These are phyloP conservation scores for Rhinoderma darwinii DNA, from an alignment of 2,113 vertebrate species.

Conservation along the genomic window DNA sequence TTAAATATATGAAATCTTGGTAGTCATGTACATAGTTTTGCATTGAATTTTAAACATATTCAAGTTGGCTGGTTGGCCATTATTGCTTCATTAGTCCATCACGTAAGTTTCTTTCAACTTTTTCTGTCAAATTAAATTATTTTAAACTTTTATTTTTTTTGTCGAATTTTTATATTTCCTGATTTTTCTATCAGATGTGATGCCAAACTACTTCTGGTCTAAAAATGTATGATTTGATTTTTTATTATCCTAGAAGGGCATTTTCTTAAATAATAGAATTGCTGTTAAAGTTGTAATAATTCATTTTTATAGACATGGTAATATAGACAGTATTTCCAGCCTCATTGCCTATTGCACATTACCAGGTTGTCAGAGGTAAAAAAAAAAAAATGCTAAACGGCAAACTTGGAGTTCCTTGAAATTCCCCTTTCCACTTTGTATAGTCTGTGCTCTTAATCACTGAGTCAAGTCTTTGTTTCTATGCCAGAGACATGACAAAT, in stretches of 20 bases:
- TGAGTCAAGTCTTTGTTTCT: conserved; percentile 1
- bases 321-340: background rate
- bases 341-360: background rate
- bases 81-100: too few species aligned
- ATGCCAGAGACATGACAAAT: background rate
- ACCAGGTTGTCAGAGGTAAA: background rate
- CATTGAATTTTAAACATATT: too few species aligned
- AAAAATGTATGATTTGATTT: conserved; percentile 1
- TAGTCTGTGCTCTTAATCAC: conserved; percentile 2
- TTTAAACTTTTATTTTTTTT: background rate
- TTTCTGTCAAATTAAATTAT: background rate
- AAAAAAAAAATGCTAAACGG: background rate
- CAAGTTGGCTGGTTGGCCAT: too few species aligned
- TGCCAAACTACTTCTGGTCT: background rate
- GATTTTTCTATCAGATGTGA: background rate
- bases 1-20: too few species aligned
- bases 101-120: too few species aligned
- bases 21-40: too few species aligned
- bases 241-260: background rate
- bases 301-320: background rate
- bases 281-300: background rate
- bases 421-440: background rate
- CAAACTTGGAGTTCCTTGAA: background rate
- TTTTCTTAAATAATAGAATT: background rate
- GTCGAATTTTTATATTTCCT: background rate